These are phyloP conservation scores for Boloria euphrosyne DNA, from an alignment of 2,888 invertebrate genomes.

Conservation along the genomic window DNA sequence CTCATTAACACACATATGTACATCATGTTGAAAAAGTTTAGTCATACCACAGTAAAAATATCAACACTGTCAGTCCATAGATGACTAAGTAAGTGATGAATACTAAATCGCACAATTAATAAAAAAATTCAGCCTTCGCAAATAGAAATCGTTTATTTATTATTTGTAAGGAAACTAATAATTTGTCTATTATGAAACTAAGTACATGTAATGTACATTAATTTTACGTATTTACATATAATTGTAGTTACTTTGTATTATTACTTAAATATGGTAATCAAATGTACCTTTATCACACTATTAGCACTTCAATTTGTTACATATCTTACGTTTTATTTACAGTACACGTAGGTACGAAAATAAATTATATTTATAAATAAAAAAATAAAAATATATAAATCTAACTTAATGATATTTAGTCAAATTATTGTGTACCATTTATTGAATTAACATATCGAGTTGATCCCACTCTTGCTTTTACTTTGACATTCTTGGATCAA, in stretches of 20 bases:
- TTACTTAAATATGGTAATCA: slow-evolving; percentile 11
- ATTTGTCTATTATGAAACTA: slow-evolving; percentile 4
- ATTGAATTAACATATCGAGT: no score
- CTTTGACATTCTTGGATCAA: no score
- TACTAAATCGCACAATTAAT: no score
- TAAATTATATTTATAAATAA: background rate
- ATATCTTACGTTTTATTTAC: background rate
- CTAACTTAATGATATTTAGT: no score
- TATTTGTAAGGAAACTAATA: background rate
- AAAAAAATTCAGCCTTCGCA: slow-evolving; percentile 3
- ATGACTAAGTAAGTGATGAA: no score
- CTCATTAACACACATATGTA: no score
- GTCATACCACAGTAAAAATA: no score
- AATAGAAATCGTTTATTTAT: background rate
- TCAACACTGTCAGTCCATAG: no score
- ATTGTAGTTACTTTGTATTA: slow-evolving; percentile 16
- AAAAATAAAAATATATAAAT: no score
- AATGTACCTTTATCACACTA: slow-evolving; percentile 5
- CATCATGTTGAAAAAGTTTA: no score
- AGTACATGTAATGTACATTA: background rate
- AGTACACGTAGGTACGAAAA: background rate
- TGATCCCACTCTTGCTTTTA: no score
- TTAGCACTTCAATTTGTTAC: background rate
- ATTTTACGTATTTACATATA: slow-evolving; percentile 3
- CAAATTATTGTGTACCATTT: no score